Evolutionary conservation across 2,797 vertebrate genomes (phyloP).

Genomic region (Hydrocynus forskahlii): DNA sequence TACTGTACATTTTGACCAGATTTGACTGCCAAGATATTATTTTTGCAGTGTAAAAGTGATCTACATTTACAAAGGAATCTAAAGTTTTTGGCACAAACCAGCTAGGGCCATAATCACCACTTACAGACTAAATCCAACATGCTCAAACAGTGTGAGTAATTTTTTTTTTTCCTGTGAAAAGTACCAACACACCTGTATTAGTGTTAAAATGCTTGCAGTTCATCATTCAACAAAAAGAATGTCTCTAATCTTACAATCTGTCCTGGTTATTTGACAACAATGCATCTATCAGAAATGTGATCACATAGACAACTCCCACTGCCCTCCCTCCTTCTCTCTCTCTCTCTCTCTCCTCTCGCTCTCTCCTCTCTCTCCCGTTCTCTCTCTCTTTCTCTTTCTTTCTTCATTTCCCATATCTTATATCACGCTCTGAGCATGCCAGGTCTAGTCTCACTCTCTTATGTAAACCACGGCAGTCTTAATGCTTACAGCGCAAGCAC

Average conservation of each 20-base stretch:
- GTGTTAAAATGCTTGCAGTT: conserved; percentile 30
- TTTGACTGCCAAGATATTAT: no score
- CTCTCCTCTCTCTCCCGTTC: not conserved
- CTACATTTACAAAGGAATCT: no score
- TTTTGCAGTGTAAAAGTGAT: not conserved
- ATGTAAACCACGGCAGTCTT: conserved; percentile 41
- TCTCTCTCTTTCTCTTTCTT: not conserved
- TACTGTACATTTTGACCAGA: no score
- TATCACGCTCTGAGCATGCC: conserved; percentile 43
- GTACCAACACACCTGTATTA: conserved; percentile 2
- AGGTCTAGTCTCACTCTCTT: conserved; percentile 50
- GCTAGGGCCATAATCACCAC: not conserved
- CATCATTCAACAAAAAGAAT: conserved; percentile 35
- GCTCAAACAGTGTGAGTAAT: conserved; percentile 11
- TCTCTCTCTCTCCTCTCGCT: not conserved
- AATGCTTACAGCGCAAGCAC: conserved; percentile 1
- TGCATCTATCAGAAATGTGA: conserved; percentile 48
- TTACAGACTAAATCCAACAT: not conserved
- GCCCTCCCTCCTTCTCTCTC: not conserved
- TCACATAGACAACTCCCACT: conserved; percentile 47
- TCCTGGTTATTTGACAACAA: conserved; percentile 53
- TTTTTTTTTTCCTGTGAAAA: not conserved
- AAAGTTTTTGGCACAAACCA: not conserved
- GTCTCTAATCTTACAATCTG: conserved; percentile 52
- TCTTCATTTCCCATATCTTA: conserved; percentile 24